phyloP scores from a whole-genome alignment of 1,140 invertebrate genomes.

The Magallana angulata region DNA sequence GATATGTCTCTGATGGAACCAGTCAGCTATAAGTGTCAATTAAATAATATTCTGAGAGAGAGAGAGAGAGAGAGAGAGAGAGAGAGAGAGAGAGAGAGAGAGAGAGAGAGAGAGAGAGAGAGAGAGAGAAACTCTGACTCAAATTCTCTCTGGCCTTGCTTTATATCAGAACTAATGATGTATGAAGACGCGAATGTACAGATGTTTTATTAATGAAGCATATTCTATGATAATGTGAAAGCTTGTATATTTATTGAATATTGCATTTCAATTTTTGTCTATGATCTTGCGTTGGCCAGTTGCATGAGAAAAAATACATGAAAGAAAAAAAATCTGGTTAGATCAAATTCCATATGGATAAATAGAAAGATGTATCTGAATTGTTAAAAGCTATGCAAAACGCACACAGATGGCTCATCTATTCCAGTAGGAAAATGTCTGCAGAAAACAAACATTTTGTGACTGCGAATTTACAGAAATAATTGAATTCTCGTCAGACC shows the following conservation, averaged over 20 bases:
- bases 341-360: too few species aligned
- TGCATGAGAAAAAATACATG: too few species aligned
- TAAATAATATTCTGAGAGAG: not conserved
- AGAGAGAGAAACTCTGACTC: not conserved
- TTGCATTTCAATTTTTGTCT: too few species aligned
- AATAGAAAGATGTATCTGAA: too few species aligned
- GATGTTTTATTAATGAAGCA: too few species aligned
- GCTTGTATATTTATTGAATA: too few species aligned
- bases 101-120: constrained; percentile 7
- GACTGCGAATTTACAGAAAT: constrained; percentile 15
- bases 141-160: not conserved
- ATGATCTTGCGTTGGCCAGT: too few species aligned
- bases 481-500: constrained; percentile 5
- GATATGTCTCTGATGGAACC: not conserved
- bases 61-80: constrained; percentile 15
- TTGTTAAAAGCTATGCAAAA: not conserved
- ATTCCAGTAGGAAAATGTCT: not conserved
- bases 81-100: constrained; percentile 20
- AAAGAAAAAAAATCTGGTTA: too few species aligned
- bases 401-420: not conserved
- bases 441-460: not conserved
- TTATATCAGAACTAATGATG: too few species aligned
- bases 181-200: too few species aligned
- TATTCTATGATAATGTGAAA: too few species aligned
- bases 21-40: not conserved